phyloP scores from a whole-genome alignment of 2,113 vertebrate genomes.

The Morone saxatilis region DNA sequence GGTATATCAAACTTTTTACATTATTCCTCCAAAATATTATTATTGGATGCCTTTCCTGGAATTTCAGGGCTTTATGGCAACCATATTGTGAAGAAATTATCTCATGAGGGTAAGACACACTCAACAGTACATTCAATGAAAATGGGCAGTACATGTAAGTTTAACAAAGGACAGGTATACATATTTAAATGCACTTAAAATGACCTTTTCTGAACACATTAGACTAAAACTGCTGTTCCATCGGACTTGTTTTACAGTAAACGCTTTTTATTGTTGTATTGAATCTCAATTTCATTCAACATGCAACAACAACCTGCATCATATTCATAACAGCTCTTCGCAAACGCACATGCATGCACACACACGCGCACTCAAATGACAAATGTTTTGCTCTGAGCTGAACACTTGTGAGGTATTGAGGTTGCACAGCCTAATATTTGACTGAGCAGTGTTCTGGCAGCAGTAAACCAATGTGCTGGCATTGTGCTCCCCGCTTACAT shows the following conservation, averaged over 20 bases:
- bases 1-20: not conserved
- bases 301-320: not conserved
- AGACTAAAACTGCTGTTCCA: not conserved
- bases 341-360: not conserved
- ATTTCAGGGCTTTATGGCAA: not conserved
- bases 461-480: conserved; percentile 36
- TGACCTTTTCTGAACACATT: not conserved
- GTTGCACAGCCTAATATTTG: conserved; percentile 62
- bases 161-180: not conserved
- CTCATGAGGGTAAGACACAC: not conserved
- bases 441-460: conserved; percentile 39
- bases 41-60: not conserved
- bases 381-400: conserved; percentile 40
- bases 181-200: conserved; percentile 2
- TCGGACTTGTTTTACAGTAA: not conserved
- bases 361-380: not conserved
- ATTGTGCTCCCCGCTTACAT: conserved; percentile 53
- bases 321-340: not conserved
- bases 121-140: not conserved
- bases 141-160: not conserved
- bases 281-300: not conserved
- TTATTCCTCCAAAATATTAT: not conserved
- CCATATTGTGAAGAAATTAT: not conserved
- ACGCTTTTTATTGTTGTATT: not conserved
- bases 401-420: conserved; percentile 32